These are phyloP conservation scores for Leucoptera coffeella DNA, from an alignment of 2,888 invertebrate genomes.

Conservation along the genomic window DNA sequence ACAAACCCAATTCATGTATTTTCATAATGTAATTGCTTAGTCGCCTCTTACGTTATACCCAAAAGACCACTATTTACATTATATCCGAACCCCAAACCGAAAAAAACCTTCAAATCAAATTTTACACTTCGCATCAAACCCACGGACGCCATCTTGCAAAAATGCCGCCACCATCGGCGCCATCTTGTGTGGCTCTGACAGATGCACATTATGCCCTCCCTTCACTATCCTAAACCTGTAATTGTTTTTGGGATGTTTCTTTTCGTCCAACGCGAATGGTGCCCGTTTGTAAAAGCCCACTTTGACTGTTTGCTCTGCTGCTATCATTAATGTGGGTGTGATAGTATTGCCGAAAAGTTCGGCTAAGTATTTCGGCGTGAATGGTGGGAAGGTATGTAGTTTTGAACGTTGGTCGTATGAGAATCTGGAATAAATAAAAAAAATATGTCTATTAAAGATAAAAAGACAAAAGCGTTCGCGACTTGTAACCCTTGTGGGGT, in stretches of 20 bases:
- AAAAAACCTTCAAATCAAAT: too few species aligned
- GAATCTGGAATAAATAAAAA: slow-evolving; percentile 19
- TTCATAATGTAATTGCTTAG: too few species aligned
- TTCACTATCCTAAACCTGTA: slow-evolving; percentile 8
- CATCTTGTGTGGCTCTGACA: slow-evolving; percentile 44
- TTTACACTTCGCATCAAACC: slow-evolving; percentile 2
- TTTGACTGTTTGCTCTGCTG: slow-evolving; percentile 13
- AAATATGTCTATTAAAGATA: too few species aligned
- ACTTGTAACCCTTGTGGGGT: too few species aligned
- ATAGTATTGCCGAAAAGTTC: slow-evolving; percentile 16
- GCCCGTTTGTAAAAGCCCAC: slow-evolving; percentile 13
- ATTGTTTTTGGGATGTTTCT: slow-evolving; percentile 12
- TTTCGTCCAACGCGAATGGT: slow-evolving; percentile 18
- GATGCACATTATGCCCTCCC: slow-evolving; percentile 57
- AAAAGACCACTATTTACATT: too few species aligned
- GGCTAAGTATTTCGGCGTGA: slow-evolving; percentile 17
- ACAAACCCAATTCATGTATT: too few species aligned
- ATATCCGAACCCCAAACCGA: too few species aligned
- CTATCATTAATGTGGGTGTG: slow-evolving; percentile 17
- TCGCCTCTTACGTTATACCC: too few species aligned
- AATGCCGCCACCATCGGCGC: slow-evolving; percentile 28
- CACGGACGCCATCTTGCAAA: slow-evolving; percentile 11
- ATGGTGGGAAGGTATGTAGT: slow-evolving; percentile 17
- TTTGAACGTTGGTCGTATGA: slow-evolving; percentile 51
- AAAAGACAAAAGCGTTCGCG: too few species aligned